A percentile compares a stretch with the other conserved stretches of the same genome.
Evolutionary conservation across 2,797 vertebrate genomes (phyloP).

Genomic region (Oreochromis grahami): DNA sequence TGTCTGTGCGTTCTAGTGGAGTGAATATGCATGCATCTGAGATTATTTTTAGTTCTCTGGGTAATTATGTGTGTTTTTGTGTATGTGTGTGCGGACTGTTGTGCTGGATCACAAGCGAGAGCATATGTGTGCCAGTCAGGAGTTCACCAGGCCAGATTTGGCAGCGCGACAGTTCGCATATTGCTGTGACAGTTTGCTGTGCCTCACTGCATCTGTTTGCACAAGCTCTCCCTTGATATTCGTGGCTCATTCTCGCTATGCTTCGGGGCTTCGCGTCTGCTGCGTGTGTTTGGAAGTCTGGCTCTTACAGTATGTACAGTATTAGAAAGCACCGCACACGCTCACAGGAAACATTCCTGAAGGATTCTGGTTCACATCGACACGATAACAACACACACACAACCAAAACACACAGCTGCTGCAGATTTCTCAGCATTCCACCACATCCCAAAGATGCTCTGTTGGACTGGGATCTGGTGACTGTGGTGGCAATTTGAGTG

Average conservation of each 20-base stretch:
- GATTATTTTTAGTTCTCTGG: neutral
- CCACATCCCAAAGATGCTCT: neutral
- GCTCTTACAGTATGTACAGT: neutral
- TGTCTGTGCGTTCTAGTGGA: neutral
- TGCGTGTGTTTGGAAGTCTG: neutral
- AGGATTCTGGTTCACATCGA: neutral
- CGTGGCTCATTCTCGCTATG: neutral
- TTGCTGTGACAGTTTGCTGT: constrained; percentile 19
- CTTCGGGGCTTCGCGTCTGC: constrained; percentile 11
- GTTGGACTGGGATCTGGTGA: neutral
- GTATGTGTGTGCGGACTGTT: neutral
- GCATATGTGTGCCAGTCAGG: constrained; percentile 9
- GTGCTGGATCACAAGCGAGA: neutral
- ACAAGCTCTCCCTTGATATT: constrained; percentile 10
- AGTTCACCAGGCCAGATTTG: constrained; percentile 37
- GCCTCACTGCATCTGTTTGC: constrained; percentile 32
- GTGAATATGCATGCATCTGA: neutral
- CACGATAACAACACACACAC: neutral
- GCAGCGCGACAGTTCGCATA: constrained; percentile 16
- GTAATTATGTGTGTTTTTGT: neutral
- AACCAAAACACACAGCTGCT: neutral
- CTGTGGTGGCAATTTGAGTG: neutral
- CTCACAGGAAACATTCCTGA: neutral
- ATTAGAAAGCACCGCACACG: neutral
- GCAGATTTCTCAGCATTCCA: neutral